phyloP scores from a whole-genome alignment of 2,888 invertebrate genomes.

The Cephalotes varians region DNA sequence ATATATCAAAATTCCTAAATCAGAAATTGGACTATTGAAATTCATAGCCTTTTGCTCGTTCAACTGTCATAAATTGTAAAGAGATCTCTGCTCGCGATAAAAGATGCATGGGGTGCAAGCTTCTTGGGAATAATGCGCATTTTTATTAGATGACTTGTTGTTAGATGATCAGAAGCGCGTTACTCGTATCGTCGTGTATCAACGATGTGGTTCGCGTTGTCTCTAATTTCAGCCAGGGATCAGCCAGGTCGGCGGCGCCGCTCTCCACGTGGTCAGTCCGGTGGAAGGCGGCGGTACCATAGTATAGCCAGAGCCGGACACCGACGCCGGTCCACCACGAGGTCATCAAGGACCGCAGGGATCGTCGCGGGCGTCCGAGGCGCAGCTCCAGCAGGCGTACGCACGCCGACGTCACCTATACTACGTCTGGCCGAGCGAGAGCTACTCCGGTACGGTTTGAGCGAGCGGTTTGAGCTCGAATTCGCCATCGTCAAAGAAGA shows the following conservation, averaged over 20 bases:
- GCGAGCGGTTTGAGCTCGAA: slow-evolving; percentile 1
- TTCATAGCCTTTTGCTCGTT: not conserved
- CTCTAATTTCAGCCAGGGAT: slow-evolving; percentile 79
- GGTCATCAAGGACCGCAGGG: slow-evolving; percentile 63
- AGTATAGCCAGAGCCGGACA: slow-evolving; percentile 80
- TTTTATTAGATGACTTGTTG: not conserved
- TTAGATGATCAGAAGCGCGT: not conserved
- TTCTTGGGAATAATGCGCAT: slow-evolving; percentile 26
- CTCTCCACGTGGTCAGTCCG: slow-evolving; percentile 81
- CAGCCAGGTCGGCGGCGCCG: slow-evolving; percentile 79
- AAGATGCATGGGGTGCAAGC: not conserved
- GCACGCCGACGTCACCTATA: slow-evolving; percentile 72
- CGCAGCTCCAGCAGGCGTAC: slow-evolving; percentile 66
- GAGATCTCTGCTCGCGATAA: not conserved
- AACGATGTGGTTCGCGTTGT: slow-evolving; percentile 39
- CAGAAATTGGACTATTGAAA: not conserved
- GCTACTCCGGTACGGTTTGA: slow-evolving; percentile 71
- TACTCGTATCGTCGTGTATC: slow-evolving; percentile 15
- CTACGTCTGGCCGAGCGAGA: slow-evolving; percentile 76
- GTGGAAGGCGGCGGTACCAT: slow-evolving; percentile 82
- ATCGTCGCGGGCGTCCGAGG: slow-evolving; percentile 63
- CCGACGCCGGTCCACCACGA: slow-evolving; percentile 41
- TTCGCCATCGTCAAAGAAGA: slow-evolving; percentile 9
- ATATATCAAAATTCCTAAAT: not conserved
- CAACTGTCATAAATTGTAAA: not conserved